phyloP scores from a whole-genome alignment of 1,140 invertebrate species.

The Schlechtendalia chinensis region DNA sequence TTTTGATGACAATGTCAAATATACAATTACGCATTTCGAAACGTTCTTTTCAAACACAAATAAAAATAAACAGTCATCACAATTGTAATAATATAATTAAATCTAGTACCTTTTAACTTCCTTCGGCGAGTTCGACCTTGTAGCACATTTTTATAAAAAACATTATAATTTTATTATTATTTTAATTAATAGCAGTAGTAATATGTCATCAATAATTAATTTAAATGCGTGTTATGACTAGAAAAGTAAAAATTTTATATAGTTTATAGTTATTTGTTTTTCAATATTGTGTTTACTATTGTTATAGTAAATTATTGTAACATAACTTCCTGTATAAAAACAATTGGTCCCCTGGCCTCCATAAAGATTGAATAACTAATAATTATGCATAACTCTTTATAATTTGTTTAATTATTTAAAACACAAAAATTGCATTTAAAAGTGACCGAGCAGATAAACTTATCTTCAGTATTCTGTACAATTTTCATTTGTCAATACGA shows the following conservation, averaged over 20 bases:
- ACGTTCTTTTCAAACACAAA: background rate
- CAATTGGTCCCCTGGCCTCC: background rate
- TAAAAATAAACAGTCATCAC: background rate
- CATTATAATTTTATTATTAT: background rate
- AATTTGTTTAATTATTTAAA: background rate
- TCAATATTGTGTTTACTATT: background rate
- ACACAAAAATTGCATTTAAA: background rate
- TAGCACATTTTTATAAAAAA: background rate
- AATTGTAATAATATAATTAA: background rate
- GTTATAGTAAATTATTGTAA: background rate
- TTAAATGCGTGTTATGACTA: background rate
- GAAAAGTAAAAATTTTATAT: background rate
- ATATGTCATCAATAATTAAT: slow-evolving; percentile 5
- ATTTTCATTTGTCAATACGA: background rate
- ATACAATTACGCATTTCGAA: too few species aligned
- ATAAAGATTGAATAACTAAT: slow-evolving; percentile 15
- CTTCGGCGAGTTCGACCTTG: background rate
- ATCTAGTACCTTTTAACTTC: background rate
- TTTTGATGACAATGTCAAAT: too few species aligned
- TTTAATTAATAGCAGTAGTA: background rate
- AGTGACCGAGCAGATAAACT: background rate
- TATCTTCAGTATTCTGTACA: background rate
- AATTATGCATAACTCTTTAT: background rate
- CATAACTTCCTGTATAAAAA: background rate
- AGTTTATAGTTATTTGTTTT: too few species aligned